These are phyloP conservation scores for Ganaspis brasiliensis DNA, from an alignment of 2,888 invertebrate species.

Conservation along the genomic window DNA sequence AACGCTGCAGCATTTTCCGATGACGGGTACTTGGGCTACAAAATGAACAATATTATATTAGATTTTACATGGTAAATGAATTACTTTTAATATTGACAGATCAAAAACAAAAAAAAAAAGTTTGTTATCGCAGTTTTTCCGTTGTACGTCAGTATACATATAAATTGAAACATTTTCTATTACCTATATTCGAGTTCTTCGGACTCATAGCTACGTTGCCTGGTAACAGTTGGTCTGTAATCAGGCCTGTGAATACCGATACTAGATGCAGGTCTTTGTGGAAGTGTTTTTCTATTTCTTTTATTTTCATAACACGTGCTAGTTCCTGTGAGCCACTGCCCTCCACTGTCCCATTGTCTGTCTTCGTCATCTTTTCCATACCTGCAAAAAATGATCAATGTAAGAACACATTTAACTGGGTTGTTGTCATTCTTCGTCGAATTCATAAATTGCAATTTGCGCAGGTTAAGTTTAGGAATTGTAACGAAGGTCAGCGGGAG, in stretches of 20 bases:
- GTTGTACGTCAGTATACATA: background rate
- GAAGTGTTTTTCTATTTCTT: constrained; percentile 76
- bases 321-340: constrained; percentile 79
- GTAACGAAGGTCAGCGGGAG: too few relatives aligned
- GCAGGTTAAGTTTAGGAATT: too few relatives aligned
- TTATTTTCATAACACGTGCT: constrained; percentile 76
- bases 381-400: constrained; percentile 66
- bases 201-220: constrained; percentile 77
- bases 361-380: constrained; percentile 86
- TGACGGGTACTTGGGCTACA: constrained; percentile 69
- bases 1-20: constrained; percentile 72
- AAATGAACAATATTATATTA: constrained; percentile 2
- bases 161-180: background rate
- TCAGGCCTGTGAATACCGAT: constrained; percentile 76
- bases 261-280: constrained; percentile 77
- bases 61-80: too few relatives aligned
- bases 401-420: too few relatives aligned
- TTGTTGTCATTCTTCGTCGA: too few relatives aligned
- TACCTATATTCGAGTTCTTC: constrained; percentile 77
- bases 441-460: too few relatives aligned
- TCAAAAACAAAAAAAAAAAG: too few relatives aligned
- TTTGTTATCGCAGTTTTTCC: too few relatives aligned
- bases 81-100: too few relatives aligned
- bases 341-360: constrained; percentile 89
- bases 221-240: constrained; percentile 73